Evolutionary conservation across 2,113 vertebrate species (phyloP), one percentile per base, ranked within the genome.

Genomic region (Meriones unguiculatus): DNA sequence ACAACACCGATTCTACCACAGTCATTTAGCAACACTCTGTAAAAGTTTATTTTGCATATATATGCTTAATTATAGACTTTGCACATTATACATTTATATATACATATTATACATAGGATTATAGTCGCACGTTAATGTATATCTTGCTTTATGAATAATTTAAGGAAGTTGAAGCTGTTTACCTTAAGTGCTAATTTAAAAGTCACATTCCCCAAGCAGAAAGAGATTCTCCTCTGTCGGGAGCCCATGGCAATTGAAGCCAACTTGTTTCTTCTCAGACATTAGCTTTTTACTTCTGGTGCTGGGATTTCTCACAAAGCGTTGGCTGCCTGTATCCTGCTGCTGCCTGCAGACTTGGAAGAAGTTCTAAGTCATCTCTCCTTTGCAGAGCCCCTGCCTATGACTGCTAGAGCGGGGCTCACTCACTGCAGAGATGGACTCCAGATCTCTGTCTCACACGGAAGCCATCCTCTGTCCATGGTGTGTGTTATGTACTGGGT

Each of bases 341-440:
- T 95, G 96, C 70, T 75, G 96, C 88, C 96, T 91, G 82, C 91
- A 96, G 78, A 92, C 95, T 92, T 97, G 95, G 97, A 98, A 97
- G 32, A 25, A 94, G 94, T 97, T 97, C 85, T 96, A 92, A 98
- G 82, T 77, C 38, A 92, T 95, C 90, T 82, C n/a, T 85, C 9
- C 25, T 95, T 94, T 97, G 95, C 69, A 91, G 93, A 97, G 77
- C 35, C 41, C 2, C 89, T 98, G 93, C 96, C 87, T 97, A 1
- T 0, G 80, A 18, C 50, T 80, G 92, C 88, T 78, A 9, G 57
- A 59, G 25, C 85, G 91, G 93, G 87, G 20, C 52, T 75, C n/a
- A 24, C 67, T 84, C 90, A 78, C 92, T 88, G 90, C 65, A 12
- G 78, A 38, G 1, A 18, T 95, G 32, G 65, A 93, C 81, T 96